phyloP scores from a whole-genome alignment of 2,113 vertebrate species.

The Tetrao urogallus region DNA sequence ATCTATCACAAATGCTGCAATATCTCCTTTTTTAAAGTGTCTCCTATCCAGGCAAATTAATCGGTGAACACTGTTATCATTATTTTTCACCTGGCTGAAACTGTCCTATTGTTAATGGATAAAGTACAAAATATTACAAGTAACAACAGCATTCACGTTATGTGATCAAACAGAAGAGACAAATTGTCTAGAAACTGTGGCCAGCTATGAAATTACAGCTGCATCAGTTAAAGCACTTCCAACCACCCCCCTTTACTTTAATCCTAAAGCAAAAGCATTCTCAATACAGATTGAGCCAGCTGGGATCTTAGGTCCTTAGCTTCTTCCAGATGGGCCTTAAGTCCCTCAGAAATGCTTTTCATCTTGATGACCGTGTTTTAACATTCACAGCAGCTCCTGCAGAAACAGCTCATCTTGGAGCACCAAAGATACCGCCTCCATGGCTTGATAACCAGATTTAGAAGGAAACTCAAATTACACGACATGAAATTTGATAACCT shows the following conservation, averaged over 20 bases:
- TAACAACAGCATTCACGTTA: not conserved
- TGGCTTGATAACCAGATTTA: not conserved
- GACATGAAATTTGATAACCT: not conserved
- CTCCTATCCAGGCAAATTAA: not conserved
- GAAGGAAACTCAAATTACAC: not conserved
- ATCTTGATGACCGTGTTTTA: not conserved
- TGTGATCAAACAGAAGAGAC: constrained; percentile 32
- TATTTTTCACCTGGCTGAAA: not conserved
- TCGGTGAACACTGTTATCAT: not conserved
- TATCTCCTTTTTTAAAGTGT: not conserved
- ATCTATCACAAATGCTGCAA: not conserved
- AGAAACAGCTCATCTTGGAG: not conserved
- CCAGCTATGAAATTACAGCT: constrained; percentile 28
- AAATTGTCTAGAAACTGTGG: constrained; percentile 34
- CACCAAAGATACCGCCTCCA: not conserved
- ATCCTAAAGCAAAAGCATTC: constrained; percentile 31
- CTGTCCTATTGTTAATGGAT: not conserved
- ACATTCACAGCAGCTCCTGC: not conserved
- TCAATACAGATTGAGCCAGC: not conserved
- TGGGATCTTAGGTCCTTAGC: not conserved
- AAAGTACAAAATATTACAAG: not conserved
- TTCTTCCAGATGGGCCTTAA: not conserved
- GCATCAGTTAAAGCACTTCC: not conserved
- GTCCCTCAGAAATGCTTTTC: not conserved
- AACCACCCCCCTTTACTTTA: not conserved